These are phyloP conservation scores for Caenorhabditis remanei DNA, from an alignment of 1,140 invertebrate genomes.

Conservation along the genomic window DNA sequence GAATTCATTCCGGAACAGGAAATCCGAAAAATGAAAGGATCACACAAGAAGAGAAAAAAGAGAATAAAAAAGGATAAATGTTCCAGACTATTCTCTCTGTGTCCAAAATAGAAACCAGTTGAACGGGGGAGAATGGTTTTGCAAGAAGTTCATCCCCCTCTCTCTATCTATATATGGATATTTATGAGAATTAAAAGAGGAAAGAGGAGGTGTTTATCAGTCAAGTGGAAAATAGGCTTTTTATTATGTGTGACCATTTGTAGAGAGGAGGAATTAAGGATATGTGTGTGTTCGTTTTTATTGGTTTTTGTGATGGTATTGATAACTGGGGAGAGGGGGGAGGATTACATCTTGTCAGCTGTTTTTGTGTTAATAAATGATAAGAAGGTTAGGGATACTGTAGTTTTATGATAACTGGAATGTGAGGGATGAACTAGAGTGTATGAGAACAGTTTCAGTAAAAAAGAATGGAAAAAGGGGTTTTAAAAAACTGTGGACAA, in stretches of 20 bases:
- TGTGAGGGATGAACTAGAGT: no score
- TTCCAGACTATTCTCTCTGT: neutral
- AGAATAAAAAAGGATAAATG: no score
- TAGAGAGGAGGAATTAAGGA: neutral
- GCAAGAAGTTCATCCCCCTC: constrained; percentile 7
- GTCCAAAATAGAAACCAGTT: neutral
- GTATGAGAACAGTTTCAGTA: no score
- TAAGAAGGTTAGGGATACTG: no score
- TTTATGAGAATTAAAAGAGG: neutral
- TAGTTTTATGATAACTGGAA: no score
- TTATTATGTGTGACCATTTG: constrained; percentile 41
- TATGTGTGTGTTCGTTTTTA: constrained; percentile 6
- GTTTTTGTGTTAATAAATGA: no score
- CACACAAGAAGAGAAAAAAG: no score
- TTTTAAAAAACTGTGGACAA: no score
- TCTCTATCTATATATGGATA: neutral
- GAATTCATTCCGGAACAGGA: no score
- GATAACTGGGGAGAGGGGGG: neutral
- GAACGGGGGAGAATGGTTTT: neutral
- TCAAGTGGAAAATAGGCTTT: constrained; percentile 45
- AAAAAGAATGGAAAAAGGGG: no score
- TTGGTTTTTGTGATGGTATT: constrained; percentile 1
- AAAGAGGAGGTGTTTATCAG: neutral
- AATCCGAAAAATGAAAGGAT: neutral
- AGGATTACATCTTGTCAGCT: neutral